Evolutionary conservation across 1,140 invertebrate species (phyloP).

Genomic region (honey bee (Apis mellifera)): DNA sequence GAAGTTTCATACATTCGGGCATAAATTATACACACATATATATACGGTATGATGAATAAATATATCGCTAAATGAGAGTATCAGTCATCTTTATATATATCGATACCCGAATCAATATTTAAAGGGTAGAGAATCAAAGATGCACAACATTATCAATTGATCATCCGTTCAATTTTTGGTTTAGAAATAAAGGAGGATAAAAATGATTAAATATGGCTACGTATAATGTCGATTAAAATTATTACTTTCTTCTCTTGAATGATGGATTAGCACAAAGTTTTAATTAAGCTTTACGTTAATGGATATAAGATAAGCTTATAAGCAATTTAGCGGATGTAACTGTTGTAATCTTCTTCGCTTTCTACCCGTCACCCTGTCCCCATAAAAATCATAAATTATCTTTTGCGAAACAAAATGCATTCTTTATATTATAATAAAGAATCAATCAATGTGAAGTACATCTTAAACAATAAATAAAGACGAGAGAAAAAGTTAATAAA

Average conservation of each 20-base stretch:
- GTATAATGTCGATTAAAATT: neutral
- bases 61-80: neutral
- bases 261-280: neutral
- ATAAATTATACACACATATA: constrained; percentile 29
- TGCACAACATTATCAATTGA: neutral
- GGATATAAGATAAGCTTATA: too few relatives aligned
- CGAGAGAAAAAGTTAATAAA: too few relatives aligned
- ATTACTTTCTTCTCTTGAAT: neutral
- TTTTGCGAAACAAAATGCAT: too few relatives aligned
- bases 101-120: neutral
- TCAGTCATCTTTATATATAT: neutral
- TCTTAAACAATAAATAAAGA: too few relatives aligned
- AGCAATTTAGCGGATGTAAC: neutral
- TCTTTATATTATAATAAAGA: too few relatives aligned
- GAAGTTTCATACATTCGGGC: neutral
- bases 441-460: too few relatives aligned
- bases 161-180: neutral
- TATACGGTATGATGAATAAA: neutral
- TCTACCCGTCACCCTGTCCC: neutral
- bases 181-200: neutral
- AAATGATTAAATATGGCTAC: neutral
- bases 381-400: constrained; percentile 14
- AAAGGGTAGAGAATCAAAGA: neutral
- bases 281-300: neutral
- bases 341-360: constrained; percentile 1